Conservation (phyloP, 2,113 vertebrate species). For the Cyprinus carpio region DNA sequence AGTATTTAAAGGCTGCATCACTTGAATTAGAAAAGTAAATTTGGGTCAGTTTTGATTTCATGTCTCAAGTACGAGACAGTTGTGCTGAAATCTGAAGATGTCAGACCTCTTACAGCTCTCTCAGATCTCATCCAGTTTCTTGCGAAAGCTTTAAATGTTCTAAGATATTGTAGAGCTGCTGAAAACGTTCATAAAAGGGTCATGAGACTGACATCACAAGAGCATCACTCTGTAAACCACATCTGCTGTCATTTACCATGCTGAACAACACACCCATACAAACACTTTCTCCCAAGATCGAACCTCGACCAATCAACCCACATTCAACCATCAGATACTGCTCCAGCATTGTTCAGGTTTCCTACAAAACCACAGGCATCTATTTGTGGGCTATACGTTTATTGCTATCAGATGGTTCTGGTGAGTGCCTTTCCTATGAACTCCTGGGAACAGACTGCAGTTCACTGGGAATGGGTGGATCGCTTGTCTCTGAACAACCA, state of each 20-base stretch:
- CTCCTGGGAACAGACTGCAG: constrained; percentile 1
- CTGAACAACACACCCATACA: neutral
- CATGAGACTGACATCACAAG: neutral
- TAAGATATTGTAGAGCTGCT: neutral
- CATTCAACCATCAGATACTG: constrained; percentile 12
- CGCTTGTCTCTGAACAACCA: constrained; percentile 21
- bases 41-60: neutral
- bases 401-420: constrained; percentile 30
- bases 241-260: constrained; percentile 14
- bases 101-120: neutral
- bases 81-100: neutral
- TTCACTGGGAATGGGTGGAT: constrained; percentile 31
- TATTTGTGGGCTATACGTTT: constrained; percentile 20
- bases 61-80: neutral
- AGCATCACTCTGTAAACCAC: neutral
- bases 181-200: constrained; percentile 1
- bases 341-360: constrained; percentile 18
- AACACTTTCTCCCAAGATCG: neutral
- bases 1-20: no score
- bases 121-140: neutral
- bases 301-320: constrained; percentile 1
- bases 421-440: constrained; percentile 20
- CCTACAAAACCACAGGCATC: neutral
- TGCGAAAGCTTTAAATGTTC: no score
- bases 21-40: no score